phyloP scores from a whole-genome alignment of 1,140 invertebrate genomes.

The Meteorus sp. region DNA sequence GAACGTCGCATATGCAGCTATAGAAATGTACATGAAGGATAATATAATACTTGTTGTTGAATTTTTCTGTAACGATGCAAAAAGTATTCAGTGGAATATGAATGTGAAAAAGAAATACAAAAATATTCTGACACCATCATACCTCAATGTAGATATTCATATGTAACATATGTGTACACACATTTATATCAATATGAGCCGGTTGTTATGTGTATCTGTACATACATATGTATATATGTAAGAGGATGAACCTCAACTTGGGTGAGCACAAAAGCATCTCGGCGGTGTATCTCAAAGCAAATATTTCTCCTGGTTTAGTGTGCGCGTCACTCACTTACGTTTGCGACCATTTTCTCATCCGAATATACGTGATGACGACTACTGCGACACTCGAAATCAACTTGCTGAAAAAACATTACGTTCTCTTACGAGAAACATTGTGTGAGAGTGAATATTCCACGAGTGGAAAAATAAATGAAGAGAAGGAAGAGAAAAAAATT shows the following conservation, averaged over 20 bases:
- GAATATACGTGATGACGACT: not conserved
- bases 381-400: not conserved
- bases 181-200: not conserved
- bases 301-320: conserved; percentile 42
- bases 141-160: no score
- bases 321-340: not conserved
- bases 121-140: no score
- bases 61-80: conserved; percentile 5
- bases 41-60: not conserved
- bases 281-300: conserved; percentile 38
- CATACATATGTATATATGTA: not conserved
- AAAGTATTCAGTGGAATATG: not conserved
- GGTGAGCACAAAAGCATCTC: not conserved
- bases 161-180: no score
- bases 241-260: conserved; percentile 3
- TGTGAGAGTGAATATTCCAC: no score
- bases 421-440: no score
- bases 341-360: conserved; percentile 19
- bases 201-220: not conserved
- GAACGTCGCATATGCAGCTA: no score
- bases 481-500: no score
- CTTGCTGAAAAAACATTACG: no score
- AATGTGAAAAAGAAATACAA: no score
- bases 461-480: no score
- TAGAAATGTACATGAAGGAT: no score